Percentiles rank a stretch among this genome's conserved stretches.
Conservation (phyloP, 2,113 vertebrate species). For the Ascaphus truei region DNA sequence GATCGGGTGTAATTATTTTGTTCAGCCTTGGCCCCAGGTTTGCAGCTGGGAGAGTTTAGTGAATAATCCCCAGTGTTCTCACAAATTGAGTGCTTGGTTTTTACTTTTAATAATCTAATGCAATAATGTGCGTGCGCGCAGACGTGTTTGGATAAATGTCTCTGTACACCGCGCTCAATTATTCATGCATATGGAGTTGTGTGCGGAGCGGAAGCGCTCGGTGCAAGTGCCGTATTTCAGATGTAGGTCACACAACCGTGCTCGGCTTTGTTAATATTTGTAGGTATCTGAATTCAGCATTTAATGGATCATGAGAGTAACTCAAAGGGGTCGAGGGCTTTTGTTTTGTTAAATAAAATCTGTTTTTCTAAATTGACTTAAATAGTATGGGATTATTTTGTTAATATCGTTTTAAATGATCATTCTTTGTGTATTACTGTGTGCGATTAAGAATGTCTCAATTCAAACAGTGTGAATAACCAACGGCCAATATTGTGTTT, state of each 20-base stretch:
- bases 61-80: background rate
- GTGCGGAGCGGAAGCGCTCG: conserved; percentile 17
- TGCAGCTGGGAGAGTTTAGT: no score
- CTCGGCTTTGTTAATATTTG: conserved; percentile 21
- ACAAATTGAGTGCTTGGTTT: background rate
- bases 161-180: conserved; percentile 14
- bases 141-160: background rate
- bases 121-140: background rate
- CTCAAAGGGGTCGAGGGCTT: background rate
- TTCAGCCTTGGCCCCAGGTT: no score
- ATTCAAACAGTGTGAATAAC: background rate
- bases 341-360: conserved; percentile 2
- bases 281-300: background rate
- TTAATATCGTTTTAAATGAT: background rate
- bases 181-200: conserved; percentile 28
- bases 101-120: background rate
- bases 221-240: conserved; percentile 17
- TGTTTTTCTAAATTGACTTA: conserved; percentile 6
- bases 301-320: conserved; percentile 17
- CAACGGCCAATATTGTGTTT: background rate
- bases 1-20: no score
- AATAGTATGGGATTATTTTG: conserved; percentile 4
- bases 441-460: background rate
- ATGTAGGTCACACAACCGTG: conserved; percentile 17
- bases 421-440: background rate